Evolutionary conservation across 2,888 invertebrate species (phyloP), one percentile per base, ranked within the genome.

Genomic region (Hypomecis atomaria): DNA sequence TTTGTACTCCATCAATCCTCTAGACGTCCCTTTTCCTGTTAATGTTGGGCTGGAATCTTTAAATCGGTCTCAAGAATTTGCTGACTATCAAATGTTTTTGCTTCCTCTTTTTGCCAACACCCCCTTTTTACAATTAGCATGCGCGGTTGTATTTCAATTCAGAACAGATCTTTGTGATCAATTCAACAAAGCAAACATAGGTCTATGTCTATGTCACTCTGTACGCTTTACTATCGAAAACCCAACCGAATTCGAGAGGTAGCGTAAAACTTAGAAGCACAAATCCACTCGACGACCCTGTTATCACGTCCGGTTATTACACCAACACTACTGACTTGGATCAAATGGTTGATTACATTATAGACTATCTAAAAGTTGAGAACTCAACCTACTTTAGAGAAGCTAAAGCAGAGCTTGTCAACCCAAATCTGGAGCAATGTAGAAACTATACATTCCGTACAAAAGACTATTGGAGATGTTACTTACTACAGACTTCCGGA

Each of bases 281-380:
- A 0, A 83, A 95, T 75, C 94, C 95, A 0, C 71, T 77, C 1
- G 93, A 94, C 1, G 83, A 89, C 40, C 96, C 95, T 0, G 73
- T 91, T 40, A 93, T 96, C 11, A 86, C 93, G 60, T 86, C 94
- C 0, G 94, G 94, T 61, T 95, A 94, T 74, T 86, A 95, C 23
- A 78, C 84, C 0, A 86, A 94, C 4, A 79, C 86, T 8, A 78
- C 87, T 33, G 95, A 95, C 73, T 68, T 93, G 0, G 77, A 88
- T 2, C 84, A 84, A 1, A 71, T 93, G 44, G 71, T 84, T 0
- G 74, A 83, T 33, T 91, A 84, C 0, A 75, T 94, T 0, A 75
- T 81, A 62, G 77, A 84, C 11, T 76, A 76, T 5, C 66, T 83
- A 8, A 71, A 75, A 47, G 66, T 94, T 10, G 70, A 82, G 0